phyloP scores from a whole-genome alignment of 2,113 vertebrate genomes.

The Heterotilapia buettikoferi region DNA sequence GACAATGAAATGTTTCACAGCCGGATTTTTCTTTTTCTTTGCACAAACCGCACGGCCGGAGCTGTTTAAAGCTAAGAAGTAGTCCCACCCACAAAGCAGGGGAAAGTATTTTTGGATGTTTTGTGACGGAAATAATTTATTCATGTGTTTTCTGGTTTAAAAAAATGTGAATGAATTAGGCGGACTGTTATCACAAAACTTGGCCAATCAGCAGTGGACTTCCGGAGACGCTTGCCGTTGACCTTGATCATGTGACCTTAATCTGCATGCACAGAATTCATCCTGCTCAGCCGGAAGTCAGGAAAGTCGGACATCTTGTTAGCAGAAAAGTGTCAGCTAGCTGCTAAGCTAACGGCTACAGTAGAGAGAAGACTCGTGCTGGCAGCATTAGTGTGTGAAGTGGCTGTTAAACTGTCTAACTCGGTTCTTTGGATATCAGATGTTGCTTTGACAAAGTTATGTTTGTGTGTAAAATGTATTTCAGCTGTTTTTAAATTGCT shows the following conservation, averaged over 20 bases:
- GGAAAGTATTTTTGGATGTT: background rate
- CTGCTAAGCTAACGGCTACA: background rate
- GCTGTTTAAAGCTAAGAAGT: no score
- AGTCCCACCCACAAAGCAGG: accelerated
- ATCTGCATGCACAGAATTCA: accelerated
- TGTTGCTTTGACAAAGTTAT: background rate
- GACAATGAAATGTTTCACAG: no score
- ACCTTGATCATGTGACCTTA: background rate
- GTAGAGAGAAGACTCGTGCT: background rate
- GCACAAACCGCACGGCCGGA: no score
- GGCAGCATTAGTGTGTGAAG: no score
- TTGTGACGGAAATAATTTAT: accelerated
- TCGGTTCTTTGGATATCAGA: no score
- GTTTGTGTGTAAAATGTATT: background rate
- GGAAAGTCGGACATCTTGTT: background rate
- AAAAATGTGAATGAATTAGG: background rate
- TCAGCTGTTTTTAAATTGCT: background rate
- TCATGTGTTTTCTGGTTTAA: background rate
- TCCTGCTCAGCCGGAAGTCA: background rate
- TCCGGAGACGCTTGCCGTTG: accelerated
- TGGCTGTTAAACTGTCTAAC: no score
- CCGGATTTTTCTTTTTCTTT: no score
- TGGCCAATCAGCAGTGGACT: background rate
- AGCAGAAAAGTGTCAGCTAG: background rate
- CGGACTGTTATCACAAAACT: accelerated